Percentiles rank a stretch among this genome's conserved stretches.
phyloP scores from a whole-genome alignment of 2,113 vertebrate species.

The Ranitomeya variabilis region DNA sequence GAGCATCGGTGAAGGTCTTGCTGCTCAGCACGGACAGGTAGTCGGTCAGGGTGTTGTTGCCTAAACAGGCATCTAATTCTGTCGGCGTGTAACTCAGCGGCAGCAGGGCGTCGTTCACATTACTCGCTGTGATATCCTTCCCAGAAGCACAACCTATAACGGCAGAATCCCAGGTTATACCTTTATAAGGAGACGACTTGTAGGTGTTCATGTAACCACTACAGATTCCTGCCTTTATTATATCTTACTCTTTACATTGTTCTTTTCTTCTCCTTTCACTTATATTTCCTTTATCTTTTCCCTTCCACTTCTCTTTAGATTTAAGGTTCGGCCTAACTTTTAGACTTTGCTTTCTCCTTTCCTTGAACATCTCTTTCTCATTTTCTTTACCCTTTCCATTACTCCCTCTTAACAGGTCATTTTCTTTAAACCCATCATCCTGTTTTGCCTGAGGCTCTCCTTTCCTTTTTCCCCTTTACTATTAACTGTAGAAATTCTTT shows the following conservation, averaged over 20 bases:
- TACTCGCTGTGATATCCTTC: rapidly evolving
- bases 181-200: not conserved
- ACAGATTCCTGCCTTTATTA: too few relatives aligned
- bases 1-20: constrained; percentile 64
- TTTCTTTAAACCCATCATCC: too few relatives aligned
- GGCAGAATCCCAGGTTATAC: not conserved
- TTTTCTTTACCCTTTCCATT: not conserved
- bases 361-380: not conserved
- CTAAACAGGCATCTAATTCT: constrained; percentile 65
- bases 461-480: too few relatives aligned
- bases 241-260: too few relatives aligned
- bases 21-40: constrained; percentile 50
- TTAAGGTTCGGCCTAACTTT: not conserved
- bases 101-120: not conserved
- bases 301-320: not conserved
- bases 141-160: constrained; percentile 38
- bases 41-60: not conserved
- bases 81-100: not conserved
- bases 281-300: too few relatives aligned
- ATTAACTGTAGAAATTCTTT: too few relatives aligned
- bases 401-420: not conserved
- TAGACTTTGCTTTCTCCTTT: not conserved
- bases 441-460: too few relatives aligned
- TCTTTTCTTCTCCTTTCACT: too few relatives aligned
- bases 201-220: too few relatives aligned